Base-by-base conservation (phyloP, 2,888 invertebrate genomes). In the Lacanobia wlatinum region DNA sequence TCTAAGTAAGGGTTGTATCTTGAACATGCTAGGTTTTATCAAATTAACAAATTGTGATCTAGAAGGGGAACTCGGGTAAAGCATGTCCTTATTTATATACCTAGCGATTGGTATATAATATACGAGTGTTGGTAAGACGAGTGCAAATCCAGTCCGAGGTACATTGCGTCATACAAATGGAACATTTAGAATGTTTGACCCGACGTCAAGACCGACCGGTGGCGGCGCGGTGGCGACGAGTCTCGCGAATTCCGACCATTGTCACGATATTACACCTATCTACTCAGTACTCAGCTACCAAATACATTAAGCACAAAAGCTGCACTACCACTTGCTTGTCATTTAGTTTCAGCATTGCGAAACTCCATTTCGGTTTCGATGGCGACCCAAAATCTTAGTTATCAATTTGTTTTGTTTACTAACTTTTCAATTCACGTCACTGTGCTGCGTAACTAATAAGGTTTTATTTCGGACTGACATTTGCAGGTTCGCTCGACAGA, bases 131-230 rank as follows among this genome's bases (percentile, higher is more conserved):
- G 89, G 90, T 90, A 88, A 92, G 94, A 94, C 93, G 94, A 94
- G 93, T 93, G 93, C 92, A 93, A 94, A 93, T 94, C 94, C 93
- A 94, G 93, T 94, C 90, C 87, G 91, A 88, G 90, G 88, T 87
- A 90, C 88, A 91, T 94, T 94, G 93, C 94, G 94, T 94, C 94
- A 94, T 93, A 91, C 92, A 92, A 91, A 91, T 92, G 90, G 89
- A 91, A 90, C 92, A 92, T 92, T 94, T 94, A 94, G 94, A 94
- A 94, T 94, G 94, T 93, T 94, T 94, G 94, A 94, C 94, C 94
- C 92, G 92, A 88, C 90, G 90, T 87, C 87, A 87, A 87, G 86
- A 84, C 83, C 84, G 87, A 85, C 83, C 82, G 73, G 84, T 84
- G 84, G 83, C 82, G 76, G 80, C 82, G 81, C 76, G 76, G 80